Percentiles rank a stretch among this genome's conserved stretches.
These are phyloP conservation scores for Leucania comma DNA, from an alignment of 2,888 invertebrate species.

Conservation along the genomic window DNA sequence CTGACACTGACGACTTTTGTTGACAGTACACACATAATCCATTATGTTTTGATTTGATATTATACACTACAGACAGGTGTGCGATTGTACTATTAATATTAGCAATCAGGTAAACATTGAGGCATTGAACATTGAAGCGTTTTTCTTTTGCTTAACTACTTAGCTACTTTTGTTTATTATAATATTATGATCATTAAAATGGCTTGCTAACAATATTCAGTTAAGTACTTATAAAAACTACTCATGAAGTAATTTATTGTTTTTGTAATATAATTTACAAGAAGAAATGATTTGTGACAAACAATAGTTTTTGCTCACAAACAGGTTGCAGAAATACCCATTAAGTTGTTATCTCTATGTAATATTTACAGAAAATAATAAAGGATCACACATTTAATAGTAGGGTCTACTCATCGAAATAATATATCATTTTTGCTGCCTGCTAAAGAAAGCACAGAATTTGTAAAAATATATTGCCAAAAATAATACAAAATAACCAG, in stretches of 20 bases:
- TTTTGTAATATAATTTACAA: constrained; percentile 1
- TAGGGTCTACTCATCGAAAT: not conserved
- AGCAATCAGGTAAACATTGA: constrained; percentile 27
- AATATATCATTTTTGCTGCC: not conserved
- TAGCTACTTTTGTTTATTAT: constrained; percentile 10
- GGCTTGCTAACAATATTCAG: not conserved
- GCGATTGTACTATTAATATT: constrained; percentile 28
- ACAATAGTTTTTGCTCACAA: constrained; percentile 26
- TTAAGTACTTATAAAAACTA: constrained; percentile 4
- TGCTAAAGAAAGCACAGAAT: too few species aligned
- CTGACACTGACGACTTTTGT: constrained; percentile 6
- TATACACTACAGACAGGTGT: constrained; percentile 40
- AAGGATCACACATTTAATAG: not conserved
- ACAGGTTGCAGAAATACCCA: constrained; percentile 14
- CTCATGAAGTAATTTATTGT: not conserved
- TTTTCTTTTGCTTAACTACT: constrained; percentile 9
- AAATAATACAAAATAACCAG: too few species aligned
- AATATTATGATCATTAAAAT: not conserved
- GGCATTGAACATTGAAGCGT: not conserved
- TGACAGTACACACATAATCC: constrained; percentile 12
- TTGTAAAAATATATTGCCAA: too few species aligned
- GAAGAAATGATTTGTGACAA: constrained; percentile 14
- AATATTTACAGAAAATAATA: not conserved
- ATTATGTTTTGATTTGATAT: constrained; percentile 30
- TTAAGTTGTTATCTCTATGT: not conserved